Evolutionary conservation across 1,140 invertebrate species (phyloP).

Genomic region (Vanessa atalanta): DNA sequence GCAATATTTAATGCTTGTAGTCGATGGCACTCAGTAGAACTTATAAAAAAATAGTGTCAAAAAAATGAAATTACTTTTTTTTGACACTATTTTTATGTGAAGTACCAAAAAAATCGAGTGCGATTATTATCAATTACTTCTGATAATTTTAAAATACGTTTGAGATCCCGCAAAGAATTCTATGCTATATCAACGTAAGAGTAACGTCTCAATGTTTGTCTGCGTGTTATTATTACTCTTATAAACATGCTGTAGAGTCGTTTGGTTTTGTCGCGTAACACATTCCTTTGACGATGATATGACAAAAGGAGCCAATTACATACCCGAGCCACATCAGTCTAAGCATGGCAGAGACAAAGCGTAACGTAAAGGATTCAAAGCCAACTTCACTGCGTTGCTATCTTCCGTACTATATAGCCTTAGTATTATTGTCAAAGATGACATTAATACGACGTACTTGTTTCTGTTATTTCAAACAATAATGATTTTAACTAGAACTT

Average conservation of each 20-base stretch:
- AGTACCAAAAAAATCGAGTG: no score
- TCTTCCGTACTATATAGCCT: neutral
- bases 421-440: neutral
- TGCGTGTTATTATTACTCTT: neutral
- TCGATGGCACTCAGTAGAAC: no score
- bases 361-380: constrained; percentile 9
- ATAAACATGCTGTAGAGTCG: neutral
- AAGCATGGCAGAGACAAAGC: neutral
- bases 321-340: constrained; percentile 4
- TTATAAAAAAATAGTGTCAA: no score
- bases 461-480: neutral
- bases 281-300: constrained; percentile 9
- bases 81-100: no score
- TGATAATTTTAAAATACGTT: no score
- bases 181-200: no score
- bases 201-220: neutral
- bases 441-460: neutral
- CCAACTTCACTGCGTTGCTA: constrained; percentile 1
- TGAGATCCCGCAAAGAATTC: no score
- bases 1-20: no score
- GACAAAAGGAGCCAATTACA: constrained; percentile 15
- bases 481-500: no score
- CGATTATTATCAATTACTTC: no score
- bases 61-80: no score
- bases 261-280: neutral